phyloP scores from a whole-genome alignment of 2,113 vertebrate species.

The Campylorhamphus procurvoides region DNA sequence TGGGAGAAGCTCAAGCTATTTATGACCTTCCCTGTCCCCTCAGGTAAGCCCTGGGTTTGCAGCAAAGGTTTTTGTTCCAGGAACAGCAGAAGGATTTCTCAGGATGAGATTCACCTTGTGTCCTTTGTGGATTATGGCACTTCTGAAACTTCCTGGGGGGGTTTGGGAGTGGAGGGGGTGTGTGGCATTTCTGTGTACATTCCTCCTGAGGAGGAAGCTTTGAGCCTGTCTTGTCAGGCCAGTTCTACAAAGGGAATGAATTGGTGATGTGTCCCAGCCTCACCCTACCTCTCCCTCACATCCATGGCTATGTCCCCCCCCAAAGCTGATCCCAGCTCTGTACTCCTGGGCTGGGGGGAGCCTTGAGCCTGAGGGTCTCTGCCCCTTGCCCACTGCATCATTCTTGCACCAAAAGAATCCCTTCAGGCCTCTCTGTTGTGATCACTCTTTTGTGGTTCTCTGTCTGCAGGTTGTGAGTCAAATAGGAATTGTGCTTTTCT shows the following conservation, averaged over 20 bases:
- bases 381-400: neutral
- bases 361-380: neutral
- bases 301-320: neutral
- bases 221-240: slow-evolving; percentile 17
- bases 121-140: slow-evolving; percentile 38
- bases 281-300: neutral
- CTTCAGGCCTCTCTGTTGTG: neutral
- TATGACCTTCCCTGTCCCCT: slow-evolving; percentile 38
- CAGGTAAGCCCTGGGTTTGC: slow-evolving; percentile 52
- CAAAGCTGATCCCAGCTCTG: neutral
- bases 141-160: slow-evolving; percentile 24
- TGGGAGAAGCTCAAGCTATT: slow-evolving; percentile 46
- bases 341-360: neutral
- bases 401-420: neutral
- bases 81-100: slow-evolving; percentile 43
- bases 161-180: slow-evolving; percentile 2
- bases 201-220: slow-evolving; percentile 53
- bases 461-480: neutral
- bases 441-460: neutral
- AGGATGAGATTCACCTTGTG: slow-evolving; percentile 41
- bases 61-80: neutral
- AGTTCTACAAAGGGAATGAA: slow-evolving; percentile 15
- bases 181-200: slow-evolving; percentile 11
- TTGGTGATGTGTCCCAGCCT: neutral
- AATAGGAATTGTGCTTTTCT: neutral